Evolutionary conservation across 2,113 vertebrate genomes (phyloP).

Genomic region (Alethe diademata): DNA sequence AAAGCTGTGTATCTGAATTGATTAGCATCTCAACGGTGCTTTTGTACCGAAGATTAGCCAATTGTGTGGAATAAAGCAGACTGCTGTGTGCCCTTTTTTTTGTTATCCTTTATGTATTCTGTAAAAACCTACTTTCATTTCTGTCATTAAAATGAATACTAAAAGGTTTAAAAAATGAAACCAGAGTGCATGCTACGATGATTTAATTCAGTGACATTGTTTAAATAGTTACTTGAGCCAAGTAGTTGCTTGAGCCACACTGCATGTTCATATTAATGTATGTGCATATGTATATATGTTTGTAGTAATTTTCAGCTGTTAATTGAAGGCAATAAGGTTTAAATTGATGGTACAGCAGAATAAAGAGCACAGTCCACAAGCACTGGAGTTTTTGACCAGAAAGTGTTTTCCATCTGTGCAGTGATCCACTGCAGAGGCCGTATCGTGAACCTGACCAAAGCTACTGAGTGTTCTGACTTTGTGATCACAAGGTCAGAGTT

Average conservation of each 20-base stretch:
- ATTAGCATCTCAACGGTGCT: rapidly evolving
- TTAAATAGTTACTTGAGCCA: not conserved
- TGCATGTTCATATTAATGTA: not conserved
- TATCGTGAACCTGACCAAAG: not conserved
- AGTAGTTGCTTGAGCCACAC: not conserved
- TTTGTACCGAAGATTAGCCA: not conserved
- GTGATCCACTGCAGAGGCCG: not conserved
- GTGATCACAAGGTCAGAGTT: conserved; percentile 30
- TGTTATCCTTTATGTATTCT: not conserved
- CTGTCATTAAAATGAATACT: not conserved
- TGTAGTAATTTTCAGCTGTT: not conserved
- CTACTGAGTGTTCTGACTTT: conserved; percentile 11
- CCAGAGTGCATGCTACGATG: not conserved
- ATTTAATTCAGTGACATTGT: not conserved
- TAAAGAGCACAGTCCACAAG: not conserved
- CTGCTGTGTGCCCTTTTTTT: not conserved
- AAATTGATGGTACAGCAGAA: not conserved
- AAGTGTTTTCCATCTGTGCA: conserved; percentile 4
- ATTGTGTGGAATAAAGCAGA: not conserved
- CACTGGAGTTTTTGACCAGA: not conserved
- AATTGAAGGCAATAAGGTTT: not conserved
- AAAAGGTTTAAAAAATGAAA: not conserved
- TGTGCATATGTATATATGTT: rapidly evolving
- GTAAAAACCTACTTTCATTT: not conserved
- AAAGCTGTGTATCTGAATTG: not conserved